Evolutionary conservation across 2,113 vertebrate species (phyloP), one percentile per base, ranked within the genome.

Genomic region (Tragelaphus imberbis): DNA sequence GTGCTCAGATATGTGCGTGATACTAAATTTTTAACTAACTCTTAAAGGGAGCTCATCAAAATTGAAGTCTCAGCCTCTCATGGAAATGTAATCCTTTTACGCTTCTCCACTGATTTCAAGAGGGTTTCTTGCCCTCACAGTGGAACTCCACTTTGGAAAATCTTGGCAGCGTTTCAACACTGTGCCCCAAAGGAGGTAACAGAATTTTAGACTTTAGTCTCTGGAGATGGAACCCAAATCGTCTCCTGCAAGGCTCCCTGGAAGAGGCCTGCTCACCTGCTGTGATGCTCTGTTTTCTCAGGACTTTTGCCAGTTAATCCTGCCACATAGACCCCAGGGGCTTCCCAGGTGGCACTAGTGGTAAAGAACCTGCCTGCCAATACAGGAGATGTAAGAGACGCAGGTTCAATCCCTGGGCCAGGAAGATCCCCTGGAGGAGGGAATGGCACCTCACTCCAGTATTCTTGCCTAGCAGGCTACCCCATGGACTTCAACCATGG

Each of bases 1-100:
- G 7, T 91, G 7, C 16, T 79, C 40, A 79, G 7, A 9, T 84
- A 40, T 28, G 49, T 30, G 3, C 51, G 51, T 84, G 40, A 65
- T 55, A 90, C 7, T 88, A 40, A 49, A 61, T 81, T 89, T 96
- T 94, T 95, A 87, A 87, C 91, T 81, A 93, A 92, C 5, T 94
- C 30, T 49, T 53, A 7, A 79, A 94, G 40, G 19, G 85, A 59
- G 40, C 53, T 90, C 63, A 49, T 84, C 25, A 44, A 53, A 95
- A 96, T 33, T 36, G 88, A 30, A 17, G 11, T 40, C 49, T 90
- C 44, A 71, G 55, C 11, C 19, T 90, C 58, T n/a, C 14, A 1
- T 30, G 40, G 53, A 92, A 68, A 88, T 92, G 11, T 68, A 96
- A 88, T 95, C n/a, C 10, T 51, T 87, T 90, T 53, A 36, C 58